Evolutionary conservation across 2,888 invertebrate species (phyloP).

Genomic region (Drosophila mettleri): DNA sequence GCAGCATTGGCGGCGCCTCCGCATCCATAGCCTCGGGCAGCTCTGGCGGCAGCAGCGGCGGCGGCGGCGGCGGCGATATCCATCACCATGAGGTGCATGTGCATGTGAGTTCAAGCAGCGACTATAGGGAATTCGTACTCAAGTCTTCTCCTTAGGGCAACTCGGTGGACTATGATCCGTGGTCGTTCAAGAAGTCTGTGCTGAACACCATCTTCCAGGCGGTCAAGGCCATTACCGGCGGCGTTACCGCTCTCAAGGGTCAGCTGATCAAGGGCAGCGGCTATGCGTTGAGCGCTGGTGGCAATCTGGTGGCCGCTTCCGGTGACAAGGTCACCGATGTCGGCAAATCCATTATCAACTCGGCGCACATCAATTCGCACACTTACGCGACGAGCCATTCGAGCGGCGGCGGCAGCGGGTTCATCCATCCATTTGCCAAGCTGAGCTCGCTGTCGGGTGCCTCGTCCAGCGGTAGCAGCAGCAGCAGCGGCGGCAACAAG

Average conservation of each 20-base stretch:
- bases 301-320: conserved; percentile 89
- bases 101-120: conserved; percentile 66
- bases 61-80: conserved; percentile 73
- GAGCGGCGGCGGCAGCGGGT: conserved; percentile 54
- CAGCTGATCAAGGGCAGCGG: conserved; percentile 94
- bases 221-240: conserved; percentile 94
- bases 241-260: conserved; percentile 94
- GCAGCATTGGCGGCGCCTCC: conserved; percentile 84
- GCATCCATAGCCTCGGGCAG: conserved; percentile 84
- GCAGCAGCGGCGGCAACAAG: conserved; percentile 77
- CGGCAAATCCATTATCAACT: conserved; percentile 92
- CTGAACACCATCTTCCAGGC: conserved; percentile 93
- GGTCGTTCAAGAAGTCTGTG: conserved; percentile 93
- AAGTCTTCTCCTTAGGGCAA: conserved; percentile 70
- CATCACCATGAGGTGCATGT: conserved; percentile 74
- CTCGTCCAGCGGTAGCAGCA: conserved; percentile 82
- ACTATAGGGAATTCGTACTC: background rate
- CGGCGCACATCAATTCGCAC: conserved; percentile 88
- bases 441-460: conserved; percentile 82
- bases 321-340: conserved; percentile 92
- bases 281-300: conserved; percentile 88
- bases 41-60: conserved; percentile 82
- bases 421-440: conserved; percentile 81
- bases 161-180: conserved; percentile 87
- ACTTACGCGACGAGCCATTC: conserved; percentile 71